phyloP scores from a whole-genome alignment of 1,140 invertebrate genomes.

The Cyclina sinensis region DNA sequence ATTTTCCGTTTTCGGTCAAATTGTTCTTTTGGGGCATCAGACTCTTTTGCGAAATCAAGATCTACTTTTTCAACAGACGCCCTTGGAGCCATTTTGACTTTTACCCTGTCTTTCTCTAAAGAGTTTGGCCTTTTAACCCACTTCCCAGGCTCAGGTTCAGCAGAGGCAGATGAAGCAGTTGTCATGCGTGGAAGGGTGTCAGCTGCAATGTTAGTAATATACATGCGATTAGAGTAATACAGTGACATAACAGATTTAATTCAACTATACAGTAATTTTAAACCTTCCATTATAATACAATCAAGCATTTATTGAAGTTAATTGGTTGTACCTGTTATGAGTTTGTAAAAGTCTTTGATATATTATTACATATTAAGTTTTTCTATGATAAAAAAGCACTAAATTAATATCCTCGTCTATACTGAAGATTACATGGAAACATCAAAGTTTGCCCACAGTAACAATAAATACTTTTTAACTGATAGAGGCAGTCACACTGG shows the following conservation, averaged over 20 bases:
- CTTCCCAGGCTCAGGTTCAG: conserved; percentile 2
- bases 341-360: too few relatives aligned
- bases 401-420: too few relatives aligned
- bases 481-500: too few relatives aligned
- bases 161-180: conserved; percentile 53
- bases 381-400: too few relatives aligned
- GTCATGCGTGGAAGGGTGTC: conserved; percentile 60
- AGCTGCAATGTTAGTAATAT: conserved; percentile 65
- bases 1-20: background rate
- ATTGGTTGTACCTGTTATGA: too few relatives aligned
- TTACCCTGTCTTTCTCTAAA: conserved; percentile 17
- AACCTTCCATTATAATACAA: too few relatives aligned
- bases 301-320: too few relatives aligned
- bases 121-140: background rate
- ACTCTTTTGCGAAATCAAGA: background rate
- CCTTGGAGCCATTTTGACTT: conserved; percentile 5
- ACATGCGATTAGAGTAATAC: conserved; percentile 43
- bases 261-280: too few relatives aligned
- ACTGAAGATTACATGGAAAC: too few relatives aligned
- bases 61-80: conserved; percentile 17
- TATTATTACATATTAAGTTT: too few relatives aligned
- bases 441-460: too few relatives aligned
- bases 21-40: background rate
- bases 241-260: background rate
- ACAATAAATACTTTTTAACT: too few relatives aligned